Conservation (phyloP, 1,140 invertebrate genomes). For the Eueides isabella region DNA sequence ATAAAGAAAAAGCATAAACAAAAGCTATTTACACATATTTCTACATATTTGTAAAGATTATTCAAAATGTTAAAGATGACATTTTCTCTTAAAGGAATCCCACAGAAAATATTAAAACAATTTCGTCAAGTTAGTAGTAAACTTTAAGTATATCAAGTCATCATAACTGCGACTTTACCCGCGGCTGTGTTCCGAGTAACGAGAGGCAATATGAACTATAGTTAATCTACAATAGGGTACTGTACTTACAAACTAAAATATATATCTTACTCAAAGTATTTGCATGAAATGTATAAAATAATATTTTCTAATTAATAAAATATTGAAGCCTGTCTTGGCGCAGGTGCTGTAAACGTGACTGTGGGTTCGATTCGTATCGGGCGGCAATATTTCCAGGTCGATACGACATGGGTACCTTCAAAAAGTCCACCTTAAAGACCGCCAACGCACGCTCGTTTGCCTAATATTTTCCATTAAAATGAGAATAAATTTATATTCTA, state of each 20-base stretch:
- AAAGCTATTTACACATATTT: background rate
- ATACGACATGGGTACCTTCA: too few species aligned
- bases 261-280: background rate
- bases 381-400: too few species aligned
- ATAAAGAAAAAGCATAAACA: too few species aligned
- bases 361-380: too few species aligned
- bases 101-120: background rate
- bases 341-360: too few species aligned
- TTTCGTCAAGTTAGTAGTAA: background rate
- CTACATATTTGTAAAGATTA: too few species aligned
- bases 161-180: background rate
- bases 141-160: background rate
- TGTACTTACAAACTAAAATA: background rate
- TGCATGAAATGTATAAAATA: background rate
- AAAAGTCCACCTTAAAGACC: too few species aligned
- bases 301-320: too few species aligned
- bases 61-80: background rate
- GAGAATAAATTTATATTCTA: too few species aligned
- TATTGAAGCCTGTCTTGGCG: too few species aligned
- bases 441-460: too few species aligned
- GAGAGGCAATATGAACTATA: background rate
- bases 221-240: background rate
- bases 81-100: background rate
- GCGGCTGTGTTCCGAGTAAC: constrained; percentile 1
- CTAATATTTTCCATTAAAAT: too few species aligned